These are phyloP conservation scores for Coregonus ussuriensis DNA, from an alignment of 2,797 vertebrate species.

Conservation along the genomic window DNA sequence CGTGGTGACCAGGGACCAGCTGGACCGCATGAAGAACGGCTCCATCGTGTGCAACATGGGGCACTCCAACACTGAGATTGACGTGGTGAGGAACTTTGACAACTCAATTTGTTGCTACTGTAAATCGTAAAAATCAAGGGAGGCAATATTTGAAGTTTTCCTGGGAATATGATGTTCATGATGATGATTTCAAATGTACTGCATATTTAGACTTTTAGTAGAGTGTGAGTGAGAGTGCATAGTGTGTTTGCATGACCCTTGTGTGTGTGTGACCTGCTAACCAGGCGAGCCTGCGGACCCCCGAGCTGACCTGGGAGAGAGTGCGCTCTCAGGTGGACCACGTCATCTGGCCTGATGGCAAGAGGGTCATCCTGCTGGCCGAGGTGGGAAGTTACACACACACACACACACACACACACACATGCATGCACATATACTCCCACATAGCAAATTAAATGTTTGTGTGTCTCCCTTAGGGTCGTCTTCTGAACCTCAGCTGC, in stretches of 20 bases:
- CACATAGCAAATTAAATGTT: background rate
- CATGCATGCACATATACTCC: background rate
- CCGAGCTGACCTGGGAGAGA: slow-evolving; percentile 94
- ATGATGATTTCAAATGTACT: background rate
- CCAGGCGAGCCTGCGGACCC: slow-evolving; percentile 90
- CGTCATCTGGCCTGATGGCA: slow-evolving; percentile 94
- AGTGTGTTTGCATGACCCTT: background rate
- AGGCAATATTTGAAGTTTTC: too few relatives aligned
- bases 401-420: background rate
- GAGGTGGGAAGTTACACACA: slow-evolving; percentile 75
- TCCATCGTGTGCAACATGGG: slow-evolving; percentile 97
- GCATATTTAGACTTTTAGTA: background rate
- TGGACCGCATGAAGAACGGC: slow-evolving; percentile 95
- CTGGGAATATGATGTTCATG: background rate
- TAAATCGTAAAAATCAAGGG: background rate
- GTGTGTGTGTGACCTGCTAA: background rate
- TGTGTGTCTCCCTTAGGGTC: slow-evolving; percentile 75
- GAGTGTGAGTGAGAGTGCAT: background rate
- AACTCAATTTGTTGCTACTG: background rate
- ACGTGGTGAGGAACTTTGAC: slow-evolving; percentile 81
- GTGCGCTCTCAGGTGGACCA: slow-evolving; percentile 95
- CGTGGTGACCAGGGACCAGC: slow-evolving; percentile 91
- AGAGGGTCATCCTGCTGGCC: slow-evolving; percentile 90
- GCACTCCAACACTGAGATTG: slow-evolving; percentile 95
- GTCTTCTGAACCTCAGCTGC: slow-evolving; percentile 95